Base-by-base conservation (phyloP, 2,113 vertebrate species). In the Thomomys bottae region DNA sequence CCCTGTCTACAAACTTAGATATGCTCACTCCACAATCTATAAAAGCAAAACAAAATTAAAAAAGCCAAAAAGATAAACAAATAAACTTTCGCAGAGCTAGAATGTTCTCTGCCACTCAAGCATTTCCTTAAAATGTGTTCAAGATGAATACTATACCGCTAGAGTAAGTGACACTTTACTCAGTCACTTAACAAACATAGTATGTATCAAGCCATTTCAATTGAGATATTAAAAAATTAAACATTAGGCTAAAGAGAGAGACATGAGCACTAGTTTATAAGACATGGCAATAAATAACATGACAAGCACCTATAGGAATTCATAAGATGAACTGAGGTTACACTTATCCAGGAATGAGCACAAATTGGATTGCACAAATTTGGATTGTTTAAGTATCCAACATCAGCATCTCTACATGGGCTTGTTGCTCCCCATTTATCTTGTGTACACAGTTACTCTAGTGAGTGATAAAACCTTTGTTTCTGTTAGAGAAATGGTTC, bases 401-500 rank as follows among this genome's bases (percentile, higher is more conserved):
- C 14, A 42, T 49, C 30, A 81, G 68, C 64, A 72, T 75, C 77
- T 94, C 77, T 68, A 32, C 36, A 26, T 6, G 6, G 63, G 10
- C 73, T 49, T 77, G n/a, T 76, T 90, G 72, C 45, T 93, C 71
- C 32, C 88, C 42, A 81, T 93, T 84, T 67, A 76, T 95, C 90
- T 94, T 95, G 64, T 84, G 59, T 90, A 84, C 68, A 67, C 23
- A 87, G 76, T 81, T 91, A 72, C 92, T 75, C 89, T 30, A 89
- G 92, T 12, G 80, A 95, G 92, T 89, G 49, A 95, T 93, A 96
- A 95, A 95, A 93, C 36, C 73, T 84, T 92, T 94, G 85, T 90
- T 95, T 93, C 90, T 95, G 95, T 88, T 67, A 92, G 42, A 68
- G 67, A 95, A 96, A 95, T 80, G 93, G 92, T 90, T 63, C 96